These are phyloP conservation scores for Denticeps clupeoides DNA, from an alignment of 2,797 vertebrate genomes.

Conservation along the genomic window DNA sequence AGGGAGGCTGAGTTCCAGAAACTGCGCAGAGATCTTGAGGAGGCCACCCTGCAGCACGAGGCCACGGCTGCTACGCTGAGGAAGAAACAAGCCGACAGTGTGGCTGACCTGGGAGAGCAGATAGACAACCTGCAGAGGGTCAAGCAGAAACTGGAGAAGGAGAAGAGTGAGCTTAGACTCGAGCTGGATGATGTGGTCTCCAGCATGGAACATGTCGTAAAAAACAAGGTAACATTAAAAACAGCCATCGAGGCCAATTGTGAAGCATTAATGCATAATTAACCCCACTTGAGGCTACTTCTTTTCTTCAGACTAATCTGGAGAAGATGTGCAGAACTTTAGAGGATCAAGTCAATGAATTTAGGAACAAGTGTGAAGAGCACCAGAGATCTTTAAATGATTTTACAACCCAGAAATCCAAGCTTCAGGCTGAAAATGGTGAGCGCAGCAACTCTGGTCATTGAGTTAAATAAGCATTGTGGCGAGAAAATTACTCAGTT, in stretches of 20 bases:
- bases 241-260: not conserved
- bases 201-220: conserved; percentile 66
- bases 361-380: conserved; percentile 55
- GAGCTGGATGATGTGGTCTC: conserved; percentile 69
- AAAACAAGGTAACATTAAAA: conserved; percentile 69
- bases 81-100: conserved; percentile 78
- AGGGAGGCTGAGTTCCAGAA: conserved; percentile 80
- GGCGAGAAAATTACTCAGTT: not conserved
- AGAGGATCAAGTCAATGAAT: conserved; percentile 62
- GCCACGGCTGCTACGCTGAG: conserved; percentile 61
- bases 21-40: conserved; percentile 73
- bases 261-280: not conserved
- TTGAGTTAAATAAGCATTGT: not conserved
- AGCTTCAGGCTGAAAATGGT: conserved; percentile 65
- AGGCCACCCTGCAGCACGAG: conserved; percentile 80
- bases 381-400: conserved; percentile 56
- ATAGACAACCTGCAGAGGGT: conserved; percentile 80
- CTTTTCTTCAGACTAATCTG: conserved; percentile 46
- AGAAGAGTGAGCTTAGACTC: conserved; percentile 63
- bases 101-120: conserved; percentile 78
- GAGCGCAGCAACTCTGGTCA: conserved; percentile 7
- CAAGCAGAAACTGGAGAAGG: conserved; percentile 73
- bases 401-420: conserved; percentile 54
- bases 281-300: not conserved
- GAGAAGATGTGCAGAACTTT: conserved; percentile 59